Conservation (phyloP, 1,140 invertebrate genomes). For the Drosophila pallidifrons region DNA sequence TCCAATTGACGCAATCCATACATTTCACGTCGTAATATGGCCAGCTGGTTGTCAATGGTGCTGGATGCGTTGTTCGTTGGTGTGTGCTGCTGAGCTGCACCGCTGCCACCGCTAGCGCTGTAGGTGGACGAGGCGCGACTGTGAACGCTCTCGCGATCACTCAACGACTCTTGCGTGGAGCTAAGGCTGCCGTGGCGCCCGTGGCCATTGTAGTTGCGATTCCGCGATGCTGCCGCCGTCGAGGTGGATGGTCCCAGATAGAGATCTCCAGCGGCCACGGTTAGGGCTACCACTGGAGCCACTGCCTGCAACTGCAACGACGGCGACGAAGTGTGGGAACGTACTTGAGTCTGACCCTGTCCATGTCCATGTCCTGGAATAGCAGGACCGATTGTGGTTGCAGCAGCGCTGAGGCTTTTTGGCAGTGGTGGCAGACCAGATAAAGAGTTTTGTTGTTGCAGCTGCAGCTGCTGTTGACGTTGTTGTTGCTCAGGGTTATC, state of each 20-base stretch:
- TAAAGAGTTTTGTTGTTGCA: conserved; percentile 38
- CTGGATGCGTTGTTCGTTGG: conserved; percentile 86
- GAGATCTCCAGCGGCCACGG: conserved; percentile 63
- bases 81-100: conserved; percentile 38
- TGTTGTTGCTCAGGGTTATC: conserved; percentile 62
- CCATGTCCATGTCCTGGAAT: conserved; percentile 32
- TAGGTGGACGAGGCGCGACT: conserved; percentile 81
- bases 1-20: conserved; percentile 93
- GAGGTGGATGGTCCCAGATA: conserved; percentile 80
- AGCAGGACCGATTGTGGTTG: conserved; percentile 70
- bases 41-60: conserved; percentile 91
- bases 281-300: conserved; percentile 53
- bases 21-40: conserved; percentile 94
- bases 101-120: conserved; percentile 50
- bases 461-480: conserved; percentile 8
- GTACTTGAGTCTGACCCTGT: conserved; percentile 14
- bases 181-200: conserved; percentile 70
- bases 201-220: conserved; percentile 69
- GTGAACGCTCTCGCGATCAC: conserved; percentile 77
- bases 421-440: conserved; percentile 93
- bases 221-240: conserved; percentile 49
- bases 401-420: conserved; percentile 92
- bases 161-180: conserved; percentile 77
- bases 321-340: conserved; percentile 51
- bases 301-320: conserved; percentile 36